phyloP scores from a whole-genome alignment of 2,113 vertebrate genomes.

The Chamaetylas fuelleborni region DNA sequence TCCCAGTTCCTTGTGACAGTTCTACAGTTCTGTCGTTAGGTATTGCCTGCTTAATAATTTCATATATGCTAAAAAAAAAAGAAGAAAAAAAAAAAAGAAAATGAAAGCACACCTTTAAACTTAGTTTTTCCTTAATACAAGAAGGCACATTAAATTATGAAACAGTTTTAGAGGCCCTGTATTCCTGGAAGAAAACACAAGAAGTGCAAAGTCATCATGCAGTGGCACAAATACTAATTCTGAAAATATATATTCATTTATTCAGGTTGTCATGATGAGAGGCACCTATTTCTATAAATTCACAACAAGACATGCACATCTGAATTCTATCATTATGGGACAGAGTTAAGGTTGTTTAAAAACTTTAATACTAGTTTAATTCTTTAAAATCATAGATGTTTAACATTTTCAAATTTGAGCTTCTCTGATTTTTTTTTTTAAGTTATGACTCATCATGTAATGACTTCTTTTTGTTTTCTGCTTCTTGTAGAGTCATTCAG shows the following conservation, averaged over 20 bases:
- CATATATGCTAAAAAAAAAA: too few relatives aligned
- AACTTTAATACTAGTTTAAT: not conserved
- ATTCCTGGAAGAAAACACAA: not conserved
- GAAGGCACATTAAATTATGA: not conserved
- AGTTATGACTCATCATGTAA: not conserved
- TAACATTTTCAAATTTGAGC: not conserved
- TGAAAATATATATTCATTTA: not conserved
- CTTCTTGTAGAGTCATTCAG: not conserved
- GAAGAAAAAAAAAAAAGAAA: too few relatives aligned
- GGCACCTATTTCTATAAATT: not conserved
- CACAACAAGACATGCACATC: not conserved
- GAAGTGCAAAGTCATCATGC: not conserved
- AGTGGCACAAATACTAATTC: not conserved
- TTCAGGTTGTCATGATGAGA: not conserved
- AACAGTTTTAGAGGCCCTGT: not conserved
- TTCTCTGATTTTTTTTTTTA: not conserved
- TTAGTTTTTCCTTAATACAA: not conserved
- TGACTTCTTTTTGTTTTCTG: not conserved
- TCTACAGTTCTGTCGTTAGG: not conserved
- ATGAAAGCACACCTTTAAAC: rapidly evolving
- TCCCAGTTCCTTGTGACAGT: not conserved
- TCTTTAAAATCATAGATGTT: rapidly evolving
- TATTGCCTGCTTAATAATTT: not conserved
- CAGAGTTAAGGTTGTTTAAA: not conserved
- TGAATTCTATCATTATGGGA: not conserved